Evolutionary conservation across 1,140 invertebrate genomes (phyloP), one percentile per base, ranked within the genome.

Genomic region (Tetramorium simillimum): DNA sequence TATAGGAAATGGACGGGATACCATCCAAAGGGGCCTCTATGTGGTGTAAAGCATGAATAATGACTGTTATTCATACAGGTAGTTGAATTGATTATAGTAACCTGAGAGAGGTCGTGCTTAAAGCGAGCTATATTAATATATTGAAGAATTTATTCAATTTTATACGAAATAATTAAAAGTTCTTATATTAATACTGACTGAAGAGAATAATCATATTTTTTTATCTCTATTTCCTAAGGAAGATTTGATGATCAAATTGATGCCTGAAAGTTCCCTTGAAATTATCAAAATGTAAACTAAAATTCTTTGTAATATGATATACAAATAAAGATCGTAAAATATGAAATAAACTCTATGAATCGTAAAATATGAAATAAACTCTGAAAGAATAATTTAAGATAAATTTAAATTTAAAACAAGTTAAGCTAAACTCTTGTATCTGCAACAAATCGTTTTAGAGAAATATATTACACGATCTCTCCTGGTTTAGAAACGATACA

Each of bases 1-100:
- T 96, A 95, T 78, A 95, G 96, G 89, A 93, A 95, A 49, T 95
- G 93, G 94, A 93, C 92, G 69, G 92, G 92, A 4, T 94, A 95
- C 86, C 89, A 94, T 88, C 94, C 95, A 12, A 89, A 93, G 67
- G 85, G 82, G 21, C 51, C 37, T 43, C 10, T 65, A 80, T 86
- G 33, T 24, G 58, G 72, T 62, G 7, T 85, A n/a, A 78, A 77
- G 24, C 70, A 78, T 1, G 58, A 85, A 5, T 85, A 78, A 63
- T 16, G n/a, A 63, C 12, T 0, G 12, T 46, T 46, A 12, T 46
- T 46, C 46, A 12, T 77, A 14, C n/a, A 14, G 46, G n/a, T 63
- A 78, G 56, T 18, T 49, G 40, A n/a, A 76, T 75, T 51, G 46
- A 70, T 56, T 82, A 82, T 82, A 82, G 49, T 69, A 46, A 82